Conservation (phyloP, 92 coral and sea anemone species). For the Phenganax subtilis region DNA sequence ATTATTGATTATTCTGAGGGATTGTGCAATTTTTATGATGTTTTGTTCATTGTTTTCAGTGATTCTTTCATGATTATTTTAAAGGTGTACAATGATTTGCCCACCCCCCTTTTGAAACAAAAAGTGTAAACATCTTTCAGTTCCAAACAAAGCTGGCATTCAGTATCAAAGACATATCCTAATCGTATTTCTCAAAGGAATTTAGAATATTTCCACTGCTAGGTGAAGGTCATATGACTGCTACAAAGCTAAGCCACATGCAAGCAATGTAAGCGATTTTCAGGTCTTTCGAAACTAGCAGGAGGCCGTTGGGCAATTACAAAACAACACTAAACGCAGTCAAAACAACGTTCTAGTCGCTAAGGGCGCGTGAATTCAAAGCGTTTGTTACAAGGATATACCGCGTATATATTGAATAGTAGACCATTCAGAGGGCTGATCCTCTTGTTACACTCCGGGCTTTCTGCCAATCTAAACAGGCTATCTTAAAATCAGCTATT, state of each 20-base stretch:
- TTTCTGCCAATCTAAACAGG: neutral
- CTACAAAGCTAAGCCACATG: neutral
- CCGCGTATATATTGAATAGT: neutral
- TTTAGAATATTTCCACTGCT: conserved; percentile 1
- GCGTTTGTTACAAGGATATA: neutral
- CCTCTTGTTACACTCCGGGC: neutral
- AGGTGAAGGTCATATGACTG: neutral
- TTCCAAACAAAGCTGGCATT: too few relatives aligned
- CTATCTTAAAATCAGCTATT: neutral
- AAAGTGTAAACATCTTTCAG: too few relatives aligned
- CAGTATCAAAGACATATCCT: too few relatives aligned
- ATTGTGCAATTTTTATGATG: too few relatives aligned
- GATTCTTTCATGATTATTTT: too few relatives aligned
- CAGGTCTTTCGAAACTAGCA: neutral
- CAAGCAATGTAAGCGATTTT: neutral
- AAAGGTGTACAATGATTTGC: too few relatives aligned
- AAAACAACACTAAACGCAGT: neutral
- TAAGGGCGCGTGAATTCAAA: neutral
- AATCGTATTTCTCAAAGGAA: neutral
- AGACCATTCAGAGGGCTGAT: neutral
- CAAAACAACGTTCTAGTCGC: neutral
- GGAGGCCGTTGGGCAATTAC: neutral
- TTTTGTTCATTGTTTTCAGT: too few relatives aligned
- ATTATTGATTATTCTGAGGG: too few relatives aligned
- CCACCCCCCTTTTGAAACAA: too few relatives aligned